Conservation (phyloP, 1,140 invertebrate genomes). For the Magallana gigas region DNA sequence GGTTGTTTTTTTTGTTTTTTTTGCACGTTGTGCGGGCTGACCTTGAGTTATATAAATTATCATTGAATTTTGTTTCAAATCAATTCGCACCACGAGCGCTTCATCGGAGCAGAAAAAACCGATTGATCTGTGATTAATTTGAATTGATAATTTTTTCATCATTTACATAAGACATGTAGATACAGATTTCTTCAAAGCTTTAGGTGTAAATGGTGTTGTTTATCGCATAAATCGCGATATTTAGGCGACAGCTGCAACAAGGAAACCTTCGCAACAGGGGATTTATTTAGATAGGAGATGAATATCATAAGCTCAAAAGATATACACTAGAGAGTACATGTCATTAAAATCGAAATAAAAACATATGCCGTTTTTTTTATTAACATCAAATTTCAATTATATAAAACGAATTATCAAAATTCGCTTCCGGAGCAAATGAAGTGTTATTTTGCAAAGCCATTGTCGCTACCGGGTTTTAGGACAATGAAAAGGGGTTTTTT, state of each 20-base stretch:
- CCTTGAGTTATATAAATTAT: too few relatives aligned
- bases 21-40: too few relatives aligned
- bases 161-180: constrained; percentile 17
- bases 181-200: constrained; percentile 12
- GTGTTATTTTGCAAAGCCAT: too few relatives aligned
- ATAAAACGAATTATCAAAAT: background rate
- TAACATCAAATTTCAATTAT: background rate
- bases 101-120: background rate
- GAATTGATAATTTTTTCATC: constrained; percentile 16
- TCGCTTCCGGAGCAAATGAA: too few relatives aligned
- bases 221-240: background rate
- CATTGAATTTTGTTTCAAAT: too few relatives aligned
- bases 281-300: background rate
- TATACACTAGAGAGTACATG: background rate
- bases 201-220: background rate
- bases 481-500: too few relatives aligned
- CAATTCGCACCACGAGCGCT: too few relatives aligned
- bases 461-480: too few relatives aligned
- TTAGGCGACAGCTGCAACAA: background rate
- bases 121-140: background rate
- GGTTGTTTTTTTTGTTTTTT: too few relatives aligned
- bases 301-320: background rate
- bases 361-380: background rate
- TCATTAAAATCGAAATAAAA: background rate
- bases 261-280: background rate